Evolutionary conservation across 2,113 vertebrate species (phyloP).

Genomic region (Taurulus bubalis): DNA sequence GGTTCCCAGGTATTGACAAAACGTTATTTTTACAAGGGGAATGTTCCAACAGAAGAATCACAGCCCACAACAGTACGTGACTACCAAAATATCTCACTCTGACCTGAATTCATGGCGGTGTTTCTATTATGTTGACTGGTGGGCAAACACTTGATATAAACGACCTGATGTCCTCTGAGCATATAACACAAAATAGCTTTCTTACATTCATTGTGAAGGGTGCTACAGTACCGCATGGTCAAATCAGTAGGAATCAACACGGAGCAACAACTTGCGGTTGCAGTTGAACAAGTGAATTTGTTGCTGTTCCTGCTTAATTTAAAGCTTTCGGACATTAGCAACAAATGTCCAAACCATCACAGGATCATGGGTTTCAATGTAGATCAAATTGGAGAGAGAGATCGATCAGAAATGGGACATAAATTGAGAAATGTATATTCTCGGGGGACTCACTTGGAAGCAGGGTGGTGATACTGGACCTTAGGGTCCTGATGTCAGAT

Average conservation of each 20-base stretch:
- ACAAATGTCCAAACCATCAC: not conserved
- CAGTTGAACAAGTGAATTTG: not conserved
- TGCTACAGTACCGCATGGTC: not conserved
- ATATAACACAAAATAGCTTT: too few relatives aligned
- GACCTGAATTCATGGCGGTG: conserved; percentile 8
- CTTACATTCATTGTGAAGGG: not conserved
- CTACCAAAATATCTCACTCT: conserved; percentile 42
- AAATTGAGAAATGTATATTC: not conserved
- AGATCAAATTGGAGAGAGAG: not conserved
- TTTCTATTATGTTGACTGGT: conserved; percentile 11
- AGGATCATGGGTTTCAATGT: not conserved
- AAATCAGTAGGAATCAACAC: not conserved
- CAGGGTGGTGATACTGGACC: not conserved
- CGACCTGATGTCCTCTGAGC: not conserved
- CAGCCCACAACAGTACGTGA: conserved; percentile 37
- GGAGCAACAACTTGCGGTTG: not conserved
- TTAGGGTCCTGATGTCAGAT: not conserved
- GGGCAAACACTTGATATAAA: not conserved
- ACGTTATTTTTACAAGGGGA: conserved; percentile 9
- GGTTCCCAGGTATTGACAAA: conserved; percentile 22
- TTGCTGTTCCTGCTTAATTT: not conserved
- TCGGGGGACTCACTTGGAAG: not conserved
- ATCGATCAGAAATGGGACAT: not conserved
- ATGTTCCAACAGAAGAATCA: conserved; percentile 20
- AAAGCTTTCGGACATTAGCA: not conserved